Percentiles rank a stretch among this genome's conserved stretches.
Conservation (phyloP, 2,797 vertebrate species). For the Falco biarmicus region DNA sequence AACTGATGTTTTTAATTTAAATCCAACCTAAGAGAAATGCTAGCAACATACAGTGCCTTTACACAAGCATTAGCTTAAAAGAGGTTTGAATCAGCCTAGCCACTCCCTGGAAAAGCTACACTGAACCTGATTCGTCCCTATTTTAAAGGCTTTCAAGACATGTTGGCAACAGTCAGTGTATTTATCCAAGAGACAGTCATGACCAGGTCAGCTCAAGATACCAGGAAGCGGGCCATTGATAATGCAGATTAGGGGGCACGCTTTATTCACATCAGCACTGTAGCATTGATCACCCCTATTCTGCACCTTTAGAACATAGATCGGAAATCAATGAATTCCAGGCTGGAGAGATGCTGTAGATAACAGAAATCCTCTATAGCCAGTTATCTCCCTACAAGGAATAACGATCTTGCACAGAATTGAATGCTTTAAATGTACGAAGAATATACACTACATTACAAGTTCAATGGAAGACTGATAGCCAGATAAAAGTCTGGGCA, state of each 20-base stretch:
- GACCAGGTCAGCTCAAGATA: conserved; percentile 69
- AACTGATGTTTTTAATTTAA: conserved; percentile 70
- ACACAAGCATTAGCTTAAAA: neutral
- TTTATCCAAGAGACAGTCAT: conserved; percentile 40
- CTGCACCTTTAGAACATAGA: conserved; percentile 55
- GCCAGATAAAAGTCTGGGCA: neutral
- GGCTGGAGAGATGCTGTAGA: conserved; percentile 38
- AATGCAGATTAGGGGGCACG: conserved; percentile 58
- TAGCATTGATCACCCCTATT: conserved; percentile 66
- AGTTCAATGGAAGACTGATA: neutral
- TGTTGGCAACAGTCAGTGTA: conserved; percentile 5
- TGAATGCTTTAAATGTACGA: conserved; percentile 20
- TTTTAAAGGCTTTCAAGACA: conserved; percentile 34
- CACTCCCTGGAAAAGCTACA: neutral
- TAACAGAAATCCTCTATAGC: conserved; percentile 66
- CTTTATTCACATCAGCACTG: conserved; percentile 52
- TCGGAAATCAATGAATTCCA: conserved; percentile 69
- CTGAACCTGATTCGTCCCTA: neutral
- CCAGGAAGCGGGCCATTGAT: conserved; percentile 23
- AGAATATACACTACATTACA: neutral
- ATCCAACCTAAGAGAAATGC: conserved; percentile 5
- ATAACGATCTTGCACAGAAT: conserved; percentile 14
- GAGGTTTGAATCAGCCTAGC: neutral
- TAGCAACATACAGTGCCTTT: neutral
- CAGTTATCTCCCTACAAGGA: conserved; percentile 62